A percentile compares a stretch with the other conserved stretches of the same genome.
Conservation (phyloP, 1,140 invertebrate genomes). For the Drosophila orosa region DNA sequence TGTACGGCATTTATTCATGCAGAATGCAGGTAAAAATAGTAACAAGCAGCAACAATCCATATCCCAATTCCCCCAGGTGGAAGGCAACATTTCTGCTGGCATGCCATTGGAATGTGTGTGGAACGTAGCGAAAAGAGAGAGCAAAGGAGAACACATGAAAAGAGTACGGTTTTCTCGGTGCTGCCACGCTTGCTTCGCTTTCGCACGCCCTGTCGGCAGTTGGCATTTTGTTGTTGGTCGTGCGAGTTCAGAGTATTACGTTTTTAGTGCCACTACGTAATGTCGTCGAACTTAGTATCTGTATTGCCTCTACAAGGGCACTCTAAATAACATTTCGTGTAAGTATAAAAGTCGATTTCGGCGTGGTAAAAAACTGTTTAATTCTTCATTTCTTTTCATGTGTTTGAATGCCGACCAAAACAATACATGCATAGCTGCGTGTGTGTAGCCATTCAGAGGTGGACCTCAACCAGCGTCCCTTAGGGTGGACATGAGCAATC, state of each 20-base stretch:
- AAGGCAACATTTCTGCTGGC: not conserved
- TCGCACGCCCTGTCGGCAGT: not conserved
- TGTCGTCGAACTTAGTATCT: not conserved
- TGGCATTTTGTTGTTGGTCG: not conserved
- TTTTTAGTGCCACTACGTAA: not conserved
- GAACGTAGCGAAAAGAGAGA: not conserved
- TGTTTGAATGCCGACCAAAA: conserved; percentile 1
- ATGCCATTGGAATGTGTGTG: not conserved
- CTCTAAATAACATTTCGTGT: not conserved
- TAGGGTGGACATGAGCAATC: not conserved
- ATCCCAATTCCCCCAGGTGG: conserved; percentile 2
- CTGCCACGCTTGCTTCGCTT: not conserved
- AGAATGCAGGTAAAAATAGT: not conserved
- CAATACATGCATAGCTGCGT: not conserved
- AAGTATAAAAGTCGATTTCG: not conserved
- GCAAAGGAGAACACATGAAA: conserved; percentile 8
- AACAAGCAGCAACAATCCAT: not conserved
- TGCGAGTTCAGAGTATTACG: not conserved
- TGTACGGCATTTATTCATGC: not conserved
- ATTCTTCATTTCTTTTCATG: not conserved
- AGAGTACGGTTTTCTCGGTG: conserved; percentile 1
- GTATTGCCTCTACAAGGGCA: not conserved
- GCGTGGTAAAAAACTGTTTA: not conserved
- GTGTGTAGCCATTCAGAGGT: not conserved
- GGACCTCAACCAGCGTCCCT: not conserved